Evolutionary conservation across 2,797 vertebrate species (phyloP).

Genomic region (Mormyrops boulengeri): DNA sequence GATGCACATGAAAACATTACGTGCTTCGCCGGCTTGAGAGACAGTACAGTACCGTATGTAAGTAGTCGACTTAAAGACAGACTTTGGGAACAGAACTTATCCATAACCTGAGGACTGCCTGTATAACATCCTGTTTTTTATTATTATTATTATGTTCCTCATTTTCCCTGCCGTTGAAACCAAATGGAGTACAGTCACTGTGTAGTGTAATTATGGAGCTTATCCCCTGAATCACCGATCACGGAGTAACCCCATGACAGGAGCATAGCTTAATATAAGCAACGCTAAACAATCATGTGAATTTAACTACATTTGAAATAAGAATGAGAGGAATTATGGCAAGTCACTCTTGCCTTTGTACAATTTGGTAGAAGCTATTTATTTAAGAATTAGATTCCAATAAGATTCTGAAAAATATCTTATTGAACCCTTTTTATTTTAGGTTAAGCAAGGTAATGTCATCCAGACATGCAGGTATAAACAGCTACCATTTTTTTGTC

Average conservation of each 20-base stretch:
- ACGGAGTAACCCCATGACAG: neutral
- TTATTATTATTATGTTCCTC: too few relatives aligned
- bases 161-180: too few relatives aligned
- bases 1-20: neutral
- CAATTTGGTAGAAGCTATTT: neutral
- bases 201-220: neutral
- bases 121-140: neutral
- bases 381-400: slow-evolving; percentile 1
- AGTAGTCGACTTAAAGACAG: neutral
- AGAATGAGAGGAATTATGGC: neutral
- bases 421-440: neutral
- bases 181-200: neutral
- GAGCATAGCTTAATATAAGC: neutral
- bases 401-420: neutral
- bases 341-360: neutral
- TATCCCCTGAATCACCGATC: neutral
- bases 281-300: neutral
- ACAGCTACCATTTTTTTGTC: neutral
- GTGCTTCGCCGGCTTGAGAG: neutral
- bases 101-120: neutral
- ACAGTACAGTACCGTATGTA: neutral
- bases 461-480: neutral
- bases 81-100: neutral
- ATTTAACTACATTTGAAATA: neutral
- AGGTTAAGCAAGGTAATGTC: neutral